Evolutionary conservation across 53 echinoderm and acorn worm genomes (phyloP), one percentile per base, ranked within the genome.

Genomic region (Echinometra lucunter): DNA sequence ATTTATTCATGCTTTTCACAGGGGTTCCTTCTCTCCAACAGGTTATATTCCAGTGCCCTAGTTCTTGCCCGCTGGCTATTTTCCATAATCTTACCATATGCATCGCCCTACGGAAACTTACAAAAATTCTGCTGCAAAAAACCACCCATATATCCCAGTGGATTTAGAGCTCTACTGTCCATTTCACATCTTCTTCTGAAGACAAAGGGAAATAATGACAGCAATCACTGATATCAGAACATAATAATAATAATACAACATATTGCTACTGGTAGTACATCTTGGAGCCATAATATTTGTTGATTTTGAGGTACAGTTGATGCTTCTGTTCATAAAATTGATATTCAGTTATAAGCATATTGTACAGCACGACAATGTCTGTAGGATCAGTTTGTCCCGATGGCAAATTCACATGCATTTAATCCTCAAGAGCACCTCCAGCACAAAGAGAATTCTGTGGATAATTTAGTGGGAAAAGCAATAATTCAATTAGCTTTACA

Each of bases 1-100:
- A 91, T 67, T 69, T 66, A 91, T 91, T 91, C 91, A 91, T 91
- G 91, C 91, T 67, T 69, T 91, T 67, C 66, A 66, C 91, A 91
- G 91, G n/a, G 70, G 45, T 37, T 40, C 27, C 44, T 44, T 45
- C 37, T 40, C 63, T 60, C 91, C 91, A 91, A 91, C 91, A 91
- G 91, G 91, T 91, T 91, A 67, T 91, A 45, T 91, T 45, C 66
- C 45, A 40, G 17, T 69, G 45, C 44, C 91, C 69, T 91, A 66
- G 66, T 69, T 91, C 91, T 27, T 67, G 30, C 91, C 91, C 69
- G 19, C 35, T 4, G 91, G 40, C 90, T 60, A 60, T 38, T 90
- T 63, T 63, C 58, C 90, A 60, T 30, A 58, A 58, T 40, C 27
- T 90, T 57, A 21, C 85, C 85, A 85, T 85, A 85, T 85, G 85